Conservation (phyloP, 2,113 vertebrate species). For the Amblyornis subalaris region DNA sequence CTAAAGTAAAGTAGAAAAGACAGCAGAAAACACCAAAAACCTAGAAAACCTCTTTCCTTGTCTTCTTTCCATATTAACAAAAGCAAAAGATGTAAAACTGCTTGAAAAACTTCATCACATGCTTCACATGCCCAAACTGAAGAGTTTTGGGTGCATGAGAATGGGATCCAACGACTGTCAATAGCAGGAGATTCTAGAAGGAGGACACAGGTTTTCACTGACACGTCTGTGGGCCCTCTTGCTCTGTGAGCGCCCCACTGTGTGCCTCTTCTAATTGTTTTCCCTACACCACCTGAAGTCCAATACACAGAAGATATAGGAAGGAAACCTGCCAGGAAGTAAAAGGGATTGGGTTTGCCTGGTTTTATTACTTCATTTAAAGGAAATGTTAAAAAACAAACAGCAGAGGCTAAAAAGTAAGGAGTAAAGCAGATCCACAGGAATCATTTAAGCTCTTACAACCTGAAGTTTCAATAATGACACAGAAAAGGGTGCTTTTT, state of each 20-base stretch:
- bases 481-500: neutral
- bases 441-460: constrained; percentile 8
- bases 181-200: neutral
- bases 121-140: neutral
- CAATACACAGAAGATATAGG: neutral
- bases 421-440: neutral
- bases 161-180: neutral
- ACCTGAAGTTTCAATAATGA: constrained; percentile 14
- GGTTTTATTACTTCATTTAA: constrained; percentile 8
- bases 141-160: rapidly evolving
- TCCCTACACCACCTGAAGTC: neutral
- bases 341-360: neutral
- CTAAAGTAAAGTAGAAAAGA: neutral
- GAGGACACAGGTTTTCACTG: neutral
- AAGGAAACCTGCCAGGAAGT: neutral
- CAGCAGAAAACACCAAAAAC: neutral
- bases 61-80: neutral
- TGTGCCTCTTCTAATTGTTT: neutral
- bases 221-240: neutral
- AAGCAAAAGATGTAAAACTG: neutral
- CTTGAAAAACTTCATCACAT: neutral
- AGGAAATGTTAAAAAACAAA: constrained; percentile 23
- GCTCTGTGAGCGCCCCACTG: neutral
- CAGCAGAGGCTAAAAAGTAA: neutral
- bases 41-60: neutral